Percentiles rank a stretch among this genome's conserved stretches.
phyloP scores from a whole-genome alignment of 1,140 invertebrate species.

The Drosophila teissieri region DNA sequence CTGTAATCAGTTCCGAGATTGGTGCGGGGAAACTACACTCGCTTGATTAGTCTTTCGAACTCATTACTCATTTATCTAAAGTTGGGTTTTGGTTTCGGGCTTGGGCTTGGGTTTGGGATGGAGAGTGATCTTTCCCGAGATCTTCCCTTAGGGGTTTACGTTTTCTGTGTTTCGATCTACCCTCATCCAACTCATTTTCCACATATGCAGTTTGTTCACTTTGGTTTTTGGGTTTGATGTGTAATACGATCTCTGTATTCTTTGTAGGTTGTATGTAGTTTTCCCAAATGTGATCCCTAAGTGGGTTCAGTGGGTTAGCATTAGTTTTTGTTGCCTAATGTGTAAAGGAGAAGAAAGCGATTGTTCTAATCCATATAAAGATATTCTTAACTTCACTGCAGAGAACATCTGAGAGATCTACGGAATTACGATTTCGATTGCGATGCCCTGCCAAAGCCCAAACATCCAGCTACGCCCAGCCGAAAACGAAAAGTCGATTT shows the following conservation, averaged over 20 bases:
- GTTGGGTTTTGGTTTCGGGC: conserved; percentile 12
- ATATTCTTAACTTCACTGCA: conserved; percentile 10
- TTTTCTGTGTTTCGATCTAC: conserved; percentile 9
- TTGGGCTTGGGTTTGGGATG: background rate
- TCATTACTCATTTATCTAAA: conserved; percentile 46
- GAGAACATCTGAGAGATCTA: background rate
- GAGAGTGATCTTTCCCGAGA: conserved; percentile 36
- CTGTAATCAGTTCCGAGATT: conserved; percentile 31
- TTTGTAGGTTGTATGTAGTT: conserved; percentile 40
- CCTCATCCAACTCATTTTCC: conserved; percentile 24
- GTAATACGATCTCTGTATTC: conserved; percentile 38
- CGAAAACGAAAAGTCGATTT: background rate
- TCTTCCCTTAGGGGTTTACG: conserved; percentile 32
- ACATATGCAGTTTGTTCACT: conserved; percentile 21
- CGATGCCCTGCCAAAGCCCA: background rate
- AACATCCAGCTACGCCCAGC: conserved; percentile 6
- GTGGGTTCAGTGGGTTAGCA: conserved; percentile 34
- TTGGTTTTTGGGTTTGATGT: conserved; percentile 7
- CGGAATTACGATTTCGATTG: conserved; percentile 5
- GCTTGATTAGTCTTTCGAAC: conserved; percentile 46
- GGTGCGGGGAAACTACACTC: conserved; percentile 21
- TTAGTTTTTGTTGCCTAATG: conserved; percentile 19
- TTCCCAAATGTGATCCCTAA: conserved; percentile 19
- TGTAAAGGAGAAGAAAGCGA: too few species aligned
- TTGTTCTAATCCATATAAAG: too few species aligned